Conservation (phyloP, 2,888 invertebrate genomes). For the Epinotia nisella region DNA sequence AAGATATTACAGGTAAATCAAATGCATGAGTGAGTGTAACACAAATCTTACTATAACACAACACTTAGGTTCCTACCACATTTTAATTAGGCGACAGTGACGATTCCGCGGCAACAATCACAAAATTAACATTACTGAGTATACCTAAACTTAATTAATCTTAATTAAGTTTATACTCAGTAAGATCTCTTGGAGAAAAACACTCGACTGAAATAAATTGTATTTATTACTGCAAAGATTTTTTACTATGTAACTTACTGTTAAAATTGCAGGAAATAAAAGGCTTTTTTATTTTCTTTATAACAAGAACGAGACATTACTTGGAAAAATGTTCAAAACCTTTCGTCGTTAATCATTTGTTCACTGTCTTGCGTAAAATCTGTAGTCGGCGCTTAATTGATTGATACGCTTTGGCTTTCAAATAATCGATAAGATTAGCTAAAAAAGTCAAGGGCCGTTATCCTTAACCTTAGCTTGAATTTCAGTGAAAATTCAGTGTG, state of each 20-base stretch:
- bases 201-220: conserved; percentile 47
- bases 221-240: too few relatives aligned
- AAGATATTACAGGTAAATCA: too few relatives aligned
- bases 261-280: too few relatives aligned
- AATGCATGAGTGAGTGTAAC: too few relatives aligned
- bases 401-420: conserved; percentile 34
- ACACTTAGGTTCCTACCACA: too few relatives aligned
- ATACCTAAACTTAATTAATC: neutral
- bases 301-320: conserved; percentile 26
- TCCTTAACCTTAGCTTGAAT: too few relatives aligned
- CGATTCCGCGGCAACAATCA: neutral
- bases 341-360: conserved; percentile 37
- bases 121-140: neutral
- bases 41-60: too few relatives aligned
- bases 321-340: conserved; percentile 12
- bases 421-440: conserved; percentile 10
- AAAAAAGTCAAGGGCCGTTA: neutral
- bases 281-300: too few relatives aligned
- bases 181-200: neutral
- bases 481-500: neutral
- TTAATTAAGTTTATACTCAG: too few relatives aligned
- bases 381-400: conserved; percentile 34
- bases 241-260: too few relatives aligned
- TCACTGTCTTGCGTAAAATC: conserved; percentile 26
- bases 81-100: too few relatives aligned